Conservation (phyloP, 2,888 invertebrate species). For the Tenodera sinensis region DNA sequence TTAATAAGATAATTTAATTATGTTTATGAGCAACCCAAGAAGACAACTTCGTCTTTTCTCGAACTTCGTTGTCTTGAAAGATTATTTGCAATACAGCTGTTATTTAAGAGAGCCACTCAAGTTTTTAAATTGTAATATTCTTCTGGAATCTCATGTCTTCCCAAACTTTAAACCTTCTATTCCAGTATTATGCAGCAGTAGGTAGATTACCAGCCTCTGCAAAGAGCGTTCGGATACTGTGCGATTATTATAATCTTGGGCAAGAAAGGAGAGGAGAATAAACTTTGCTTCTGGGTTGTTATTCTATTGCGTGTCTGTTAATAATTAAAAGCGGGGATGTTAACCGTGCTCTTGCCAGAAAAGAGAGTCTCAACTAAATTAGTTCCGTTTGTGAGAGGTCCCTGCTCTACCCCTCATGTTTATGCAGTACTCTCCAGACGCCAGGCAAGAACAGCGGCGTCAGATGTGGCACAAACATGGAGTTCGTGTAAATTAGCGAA, state of each 20-base stretch:
- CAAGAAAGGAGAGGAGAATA: not conserved
- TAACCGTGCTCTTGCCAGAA: not conserved
- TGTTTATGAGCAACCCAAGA: too few species aligned
- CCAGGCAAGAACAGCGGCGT: not conserved
- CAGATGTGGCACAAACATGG: not conserved
- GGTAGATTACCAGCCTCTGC: too few species aligned
- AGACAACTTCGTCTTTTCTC: too few species aligned
- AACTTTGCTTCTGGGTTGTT: not conserved
- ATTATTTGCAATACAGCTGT: too few species aligned
- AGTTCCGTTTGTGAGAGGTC: not conserved
- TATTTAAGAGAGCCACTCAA: too few species aligned
- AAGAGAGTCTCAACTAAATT: not conserved
- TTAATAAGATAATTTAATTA: too few species aligned
- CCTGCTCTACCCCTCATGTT: not conserved
- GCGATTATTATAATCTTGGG: not conserved
- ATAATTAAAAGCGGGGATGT: not conserved
- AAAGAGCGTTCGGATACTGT: not conserved
- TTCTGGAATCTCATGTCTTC: too few species aligned
- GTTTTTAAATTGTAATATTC: too few species aligned
- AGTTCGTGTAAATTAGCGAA: not conserved
- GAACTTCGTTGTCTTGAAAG: too few species aligned
- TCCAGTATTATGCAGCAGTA: too few species aligned
- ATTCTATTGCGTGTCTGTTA: not conserved
- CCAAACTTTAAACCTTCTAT: too few species aligned
- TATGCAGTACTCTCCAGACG: not conserved